Base-by-base conservation (phyloP, 2,888 invertebrate genomes). In the Calameuta idolon region DNA sequence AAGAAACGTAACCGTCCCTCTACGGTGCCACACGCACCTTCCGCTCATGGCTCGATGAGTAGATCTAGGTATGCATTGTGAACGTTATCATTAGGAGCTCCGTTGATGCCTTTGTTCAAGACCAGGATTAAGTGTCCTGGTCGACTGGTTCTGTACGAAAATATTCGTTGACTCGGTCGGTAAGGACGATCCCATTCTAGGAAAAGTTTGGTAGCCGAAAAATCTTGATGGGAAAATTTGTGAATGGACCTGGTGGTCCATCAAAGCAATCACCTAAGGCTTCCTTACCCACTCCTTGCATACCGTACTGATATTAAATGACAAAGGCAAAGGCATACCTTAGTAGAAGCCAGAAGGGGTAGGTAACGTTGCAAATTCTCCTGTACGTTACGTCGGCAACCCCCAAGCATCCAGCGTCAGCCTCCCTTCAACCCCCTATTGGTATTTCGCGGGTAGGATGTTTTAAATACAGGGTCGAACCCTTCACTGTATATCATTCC, bases 311-410 rank as follows among this genome's bases (percentile, higher is more conserved):
- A 90, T 91, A 91, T 91, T 91, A 90, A 90, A 91, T 91, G 91
- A 91, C 91, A 91, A 91, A 91, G 91, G 88, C 91, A 91, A 91
- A 91, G 91, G 91, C 89, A 91, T 91, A 91, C 91, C 91, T 87
- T 80, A 81, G 84, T 82, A 78, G 83, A 81, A 55, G 23, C 55
- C 55, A 55, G 23, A 78, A 81, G 81, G 83, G 79, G 73, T 82
- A 76, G 83, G 79, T 79, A 85, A 84, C 81, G 83, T 83, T 83
- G 87, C 80, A 88, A 90, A 90, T 91, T 91, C 89, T 89, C 88
- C 87, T 87, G 89, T 80, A 79, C 81, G 79, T 69, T 69, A 55
- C 77, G 77, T 69, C 76, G 74, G 74, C 76, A 79, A 80, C 77
- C 77, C 73, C 80, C 73, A 79, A 79, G 76, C 77, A 80, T 77